phyloP scores from a whole-genome alignment of 2,797 vertebrate species.

The Xyrichtys novacula region DNA sequence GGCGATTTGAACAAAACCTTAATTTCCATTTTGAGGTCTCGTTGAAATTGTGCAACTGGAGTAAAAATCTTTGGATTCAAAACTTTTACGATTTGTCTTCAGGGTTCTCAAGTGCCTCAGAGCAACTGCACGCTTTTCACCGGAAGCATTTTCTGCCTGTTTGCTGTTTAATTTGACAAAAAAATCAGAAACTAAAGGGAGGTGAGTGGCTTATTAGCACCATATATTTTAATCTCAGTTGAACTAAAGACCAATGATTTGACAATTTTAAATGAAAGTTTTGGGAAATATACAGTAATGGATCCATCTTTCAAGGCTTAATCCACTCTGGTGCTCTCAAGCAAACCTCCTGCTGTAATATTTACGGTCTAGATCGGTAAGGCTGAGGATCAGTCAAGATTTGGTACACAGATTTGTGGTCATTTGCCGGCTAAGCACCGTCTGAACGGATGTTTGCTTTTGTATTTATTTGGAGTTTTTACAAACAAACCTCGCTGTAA shows the following conservation, averaged over 20 bases:
- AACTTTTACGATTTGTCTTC: too few species aligned
- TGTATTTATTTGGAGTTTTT: conserved; percentile 46
- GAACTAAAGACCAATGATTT: neutral
- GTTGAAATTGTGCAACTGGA: neutral
- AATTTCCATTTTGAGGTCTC: neutral
- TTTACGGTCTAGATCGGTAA: too few species aligned
- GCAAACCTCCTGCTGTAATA: too few species aligned
- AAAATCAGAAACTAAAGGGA: neutral
- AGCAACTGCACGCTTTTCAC: neutral
- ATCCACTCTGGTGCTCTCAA: conserved; percentile 19
- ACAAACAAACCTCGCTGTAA: conserved; percentile 30
- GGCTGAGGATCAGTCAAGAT: neutral
- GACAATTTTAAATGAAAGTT: conserved; percentile 1
- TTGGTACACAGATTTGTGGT: conserved; percentile 1
- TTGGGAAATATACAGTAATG: neutral
- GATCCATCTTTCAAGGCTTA: neutral
- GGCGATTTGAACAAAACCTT: neutral
- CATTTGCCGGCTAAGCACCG: neutral
- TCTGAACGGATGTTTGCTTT: conserved; percentile 17
- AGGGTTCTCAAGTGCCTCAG: neutral
- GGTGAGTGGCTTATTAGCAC: neutral
- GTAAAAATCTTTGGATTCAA: neutral
- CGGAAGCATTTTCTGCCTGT: too few species aligned
- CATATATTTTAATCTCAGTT: neutral
- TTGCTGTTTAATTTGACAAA: neutral